Evolutionary conservation across 2,797 vertebrate genomes (phyloP).

Genomic region (Falco columbarius): DNA sequence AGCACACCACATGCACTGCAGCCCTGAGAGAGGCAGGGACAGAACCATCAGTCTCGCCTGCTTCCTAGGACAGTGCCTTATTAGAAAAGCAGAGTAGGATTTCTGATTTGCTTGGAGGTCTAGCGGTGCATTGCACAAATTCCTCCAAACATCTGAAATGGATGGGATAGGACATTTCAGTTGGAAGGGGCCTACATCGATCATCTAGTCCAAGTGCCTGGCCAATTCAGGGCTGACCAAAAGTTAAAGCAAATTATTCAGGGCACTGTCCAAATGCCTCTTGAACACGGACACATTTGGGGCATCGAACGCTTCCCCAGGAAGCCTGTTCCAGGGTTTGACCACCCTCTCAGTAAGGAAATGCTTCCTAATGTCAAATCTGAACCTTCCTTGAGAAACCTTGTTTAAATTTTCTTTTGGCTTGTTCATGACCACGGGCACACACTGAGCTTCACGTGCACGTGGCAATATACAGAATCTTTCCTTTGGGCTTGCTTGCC

Average conservation of each 20-base stretch:
- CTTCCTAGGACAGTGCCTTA: background rate
- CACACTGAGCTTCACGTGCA: background rate
- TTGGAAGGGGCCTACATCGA: background rate
- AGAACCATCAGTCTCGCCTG: background rate
- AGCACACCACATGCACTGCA: background rate
- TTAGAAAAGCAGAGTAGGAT: background rate
- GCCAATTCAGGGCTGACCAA: background rate
- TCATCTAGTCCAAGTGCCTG: background rate
- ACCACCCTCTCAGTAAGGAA: background rate
- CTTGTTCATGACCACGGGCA: background rate
- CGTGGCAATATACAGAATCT: accelerated
- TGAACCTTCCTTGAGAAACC: background rate
- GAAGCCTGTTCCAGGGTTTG: background rate
- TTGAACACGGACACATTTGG: background rate
- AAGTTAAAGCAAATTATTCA: background rate
- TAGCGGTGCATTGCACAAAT: background rate
- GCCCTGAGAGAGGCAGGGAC: background rate
- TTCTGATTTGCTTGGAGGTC: background rate
- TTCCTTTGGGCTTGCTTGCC: background rate
- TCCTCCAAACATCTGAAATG: background rate
- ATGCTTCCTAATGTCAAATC: background rate
- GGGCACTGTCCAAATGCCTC: background rate
- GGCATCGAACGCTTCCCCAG: background rate
- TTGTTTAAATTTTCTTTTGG: background rate
- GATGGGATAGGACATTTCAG: background rate